Conservation (phyloP, 2,888 invertebrate species). For the Hyposoter didymator region DNA sequence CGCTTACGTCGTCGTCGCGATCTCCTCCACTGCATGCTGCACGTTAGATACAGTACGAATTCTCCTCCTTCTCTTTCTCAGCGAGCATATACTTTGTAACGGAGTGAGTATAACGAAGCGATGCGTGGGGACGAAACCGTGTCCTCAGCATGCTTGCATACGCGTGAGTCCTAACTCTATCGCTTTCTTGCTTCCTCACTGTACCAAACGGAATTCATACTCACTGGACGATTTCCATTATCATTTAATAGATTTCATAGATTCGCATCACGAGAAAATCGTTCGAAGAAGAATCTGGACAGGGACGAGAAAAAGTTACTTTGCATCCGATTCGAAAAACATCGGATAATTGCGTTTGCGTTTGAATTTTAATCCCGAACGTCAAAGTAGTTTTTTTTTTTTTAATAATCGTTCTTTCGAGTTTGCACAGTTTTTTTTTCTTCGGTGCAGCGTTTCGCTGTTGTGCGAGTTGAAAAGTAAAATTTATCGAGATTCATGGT, state of each 20-base stretch:
- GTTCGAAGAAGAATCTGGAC: not conserved
- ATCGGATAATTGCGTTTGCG: not conserved
- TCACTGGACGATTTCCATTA: conserved; percentile 50
- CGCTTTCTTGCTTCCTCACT: conserved; percentile 57
- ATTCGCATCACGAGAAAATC: not conserved
- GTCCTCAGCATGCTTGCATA: conserved; percentile 40
- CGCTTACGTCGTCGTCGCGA: conserved; percentile 27
- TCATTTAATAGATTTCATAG: conserved; percentile 46
- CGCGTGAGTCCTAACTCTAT: conserved; percentile 70
- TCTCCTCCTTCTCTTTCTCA: conserved; percentile 10
- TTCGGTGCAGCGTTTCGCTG: not conserved
- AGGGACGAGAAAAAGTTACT: not conserved
- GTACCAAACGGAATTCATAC: conserved; percentile 35
- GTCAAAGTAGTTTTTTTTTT: too few relatives aligned
- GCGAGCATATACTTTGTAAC: too few relatives aligned
- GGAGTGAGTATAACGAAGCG: conserved; percentile 31
- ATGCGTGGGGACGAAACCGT: conserved; percentile 23
- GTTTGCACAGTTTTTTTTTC: not conserved
- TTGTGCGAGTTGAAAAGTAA: not conserved
- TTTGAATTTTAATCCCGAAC: not conserved
- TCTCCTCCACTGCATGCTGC: conserved; percentile 19
- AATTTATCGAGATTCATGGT: not conserved
- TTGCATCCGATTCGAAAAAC: too few relatives aligned
- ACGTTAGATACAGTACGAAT: conserved; percentile 30
- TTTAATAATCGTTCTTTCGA: not conserved